Percentiles rank a stretch among this genome's conserved stretches.
phyloP scores from a whole-genome alignment of 2,113 vertebrate genomes.

The Festucalex cinctus region DNA sequence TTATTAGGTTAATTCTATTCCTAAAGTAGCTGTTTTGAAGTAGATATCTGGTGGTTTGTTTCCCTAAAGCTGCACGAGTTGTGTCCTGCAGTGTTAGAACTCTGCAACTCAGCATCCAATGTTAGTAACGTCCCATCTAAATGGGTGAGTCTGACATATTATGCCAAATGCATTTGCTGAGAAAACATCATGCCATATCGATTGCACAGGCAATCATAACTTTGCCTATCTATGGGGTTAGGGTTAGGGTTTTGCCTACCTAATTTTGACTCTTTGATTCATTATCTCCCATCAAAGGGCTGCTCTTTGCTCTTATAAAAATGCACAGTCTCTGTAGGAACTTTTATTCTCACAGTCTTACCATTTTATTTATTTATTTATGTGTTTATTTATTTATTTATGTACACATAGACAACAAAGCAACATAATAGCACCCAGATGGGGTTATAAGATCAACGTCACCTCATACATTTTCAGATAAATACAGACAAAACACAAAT shows the following conservation, averaged over 20 bases:
- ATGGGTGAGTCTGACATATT: neutral
- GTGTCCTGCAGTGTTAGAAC: constrained; percentile 1
- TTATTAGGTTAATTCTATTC: constrained; percentile 22
- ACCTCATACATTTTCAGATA: too few species aligned
- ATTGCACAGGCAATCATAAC: constrained; percentile 17
- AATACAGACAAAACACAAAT: too few species aligned
- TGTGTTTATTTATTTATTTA: too few species aligned
- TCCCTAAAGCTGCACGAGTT: constrained; percentile 1
- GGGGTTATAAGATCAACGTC: too few species aligned
- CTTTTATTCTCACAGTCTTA: too few species aligned
- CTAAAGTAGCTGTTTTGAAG: constrained; percentile 24
- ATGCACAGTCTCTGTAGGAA: neutral
- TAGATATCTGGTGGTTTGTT: constrained; percentile 10
- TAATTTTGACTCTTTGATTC: neutral
- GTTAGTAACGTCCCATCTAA: neutral
- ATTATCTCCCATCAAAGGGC: neutral
- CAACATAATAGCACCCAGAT: too few species aligned
- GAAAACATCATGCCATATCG: neutral
- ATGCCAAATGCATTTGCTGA: neutral
- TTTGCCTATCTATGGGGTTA: too few species aligned
- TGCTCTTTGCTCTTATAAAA: constrained; percentile 32
- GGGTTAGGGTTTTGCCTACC: too few species aligned
- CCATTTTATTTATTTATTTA: too few species aligned
- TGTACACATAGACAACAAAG: too few species aligned
- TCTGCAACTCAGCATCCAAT: neutral